Evolutionary conservation across 1,140 invertebrate genomes (phyloP).

Genomic region (Nasonia giraulti): DNA sequence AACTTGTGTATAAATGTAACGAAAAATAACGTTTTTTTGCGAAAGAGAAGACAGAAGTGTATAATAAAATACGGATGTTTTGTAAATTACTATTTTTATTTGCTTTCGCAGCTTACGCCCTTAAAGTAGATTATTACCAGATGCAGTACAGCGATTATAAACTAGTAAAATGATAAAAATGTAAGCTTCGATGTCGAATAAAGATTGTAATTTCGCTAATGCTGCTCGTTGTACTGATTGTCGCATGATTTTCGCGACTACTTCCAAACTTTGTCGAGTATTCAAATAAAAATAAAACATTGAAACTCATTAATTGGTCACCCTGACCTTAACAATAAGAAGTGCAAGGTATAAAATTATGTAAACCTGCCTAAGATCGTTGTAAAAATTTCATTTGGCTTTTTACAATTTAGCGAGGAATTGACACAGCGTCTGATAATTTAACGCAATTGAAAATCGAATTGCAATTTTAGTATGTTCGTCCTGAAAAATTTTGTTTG

Average conservation of each 20-base stretch:
- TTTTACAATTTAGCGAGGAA: conserved; percentile 15
- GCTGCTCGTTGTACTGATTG: conserved; percentile 39
- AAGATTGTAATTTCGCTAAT: conserved; percentile 21
- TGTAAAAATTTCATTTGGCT: conserved; percentile 2
- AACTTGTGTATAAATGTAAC: conserved; percentile 36
- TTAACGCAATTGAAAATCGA: neutral
- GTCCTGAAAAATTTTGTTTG: neutral
- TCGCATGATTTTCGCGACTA: conserved; percentile 30
- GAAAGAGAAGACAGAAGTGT: neutral
- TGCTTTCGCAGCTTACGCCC: conserved; percentile 1
- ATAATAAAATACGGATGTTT: conserved; percentile 21
- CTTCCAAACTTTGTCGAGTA: conserved; percentile 40
- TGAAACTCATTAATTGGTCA: neutral
- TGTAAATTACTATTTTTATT: conserved; percentile 36
- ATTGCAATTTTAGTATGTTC: conserved; percentile 18
- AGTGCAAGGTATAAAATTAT: conserved; percentile 1
- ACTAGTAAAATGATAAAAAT: conserved; percentile 11
- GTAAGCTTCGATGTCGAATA: conserved; percentile 35
- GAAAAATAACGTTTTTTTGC: conserved; percentile 1
- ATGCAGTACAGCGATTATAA: conserved; percentile 1
- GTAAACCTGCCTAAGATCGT: neutral
- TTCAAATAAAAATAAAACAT: conserved; percentile 13
- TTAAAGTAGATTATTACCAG: conserved; percentile 10
- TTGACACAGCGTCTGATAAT: conserved; percentile 22
- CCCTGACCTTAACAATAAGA: neutral